Conservation (phyloP, 2,113 vertebrate species). For the Sus scrofa region DNA sequence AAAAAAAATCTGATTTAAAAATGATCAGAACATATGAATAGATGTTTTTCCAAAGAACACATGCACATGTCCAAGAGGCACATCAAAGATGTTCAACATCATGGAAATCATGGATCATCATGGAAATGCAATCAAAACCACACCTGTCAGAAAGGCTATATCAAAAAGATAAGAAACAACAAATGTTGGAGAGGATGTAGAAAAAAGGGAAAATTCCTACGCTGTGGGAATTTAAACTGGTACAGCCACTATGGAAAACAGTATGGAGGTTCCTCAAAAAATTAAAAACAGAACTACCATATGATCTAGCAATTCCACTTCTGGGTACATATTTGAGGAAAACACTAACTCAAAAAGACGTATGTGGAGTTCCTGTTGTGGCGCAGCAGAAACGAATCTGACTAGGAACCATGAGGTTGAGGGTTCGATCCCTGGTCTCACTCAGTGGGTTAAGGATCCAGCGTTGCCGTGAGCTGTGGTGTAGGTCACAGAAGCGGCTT, state of each 20-base stretch:
- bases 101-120: background rate
- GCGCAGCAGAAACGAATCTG: too few species aligned
- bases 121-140: background rate
- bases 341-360: slow-evolving; percentile 11
- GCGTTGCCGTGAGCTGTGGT: too few species aligned
- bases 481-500: too few species aligned
- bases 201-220: background rate
- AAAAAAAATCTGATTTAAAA: background rate
- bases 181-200: background rate
- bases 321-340: background rate
- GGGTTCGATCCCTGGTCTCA: too few species aligned
- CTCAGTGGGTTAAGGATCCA: too few species aligned
- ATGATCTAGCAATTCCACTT: background rate
- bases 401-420: too few species aligned
- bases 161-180: slow-evolving; percentile 34
- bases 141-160: background rate
- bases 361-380: background rate
- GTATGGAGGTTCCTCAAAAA: background rate
- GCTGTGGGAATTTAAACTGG: background rate
- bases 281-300: background rate
- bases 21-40: background rate
- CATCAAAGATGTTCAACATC: background rate
- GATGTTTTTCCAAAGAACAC: background rate
- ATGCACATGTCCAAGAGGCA: background rate
- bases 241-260: background rate